Base-by-base conservation (phyloP, 2,888 invertebrate genomes). In the Dicycla oo region DNA sequence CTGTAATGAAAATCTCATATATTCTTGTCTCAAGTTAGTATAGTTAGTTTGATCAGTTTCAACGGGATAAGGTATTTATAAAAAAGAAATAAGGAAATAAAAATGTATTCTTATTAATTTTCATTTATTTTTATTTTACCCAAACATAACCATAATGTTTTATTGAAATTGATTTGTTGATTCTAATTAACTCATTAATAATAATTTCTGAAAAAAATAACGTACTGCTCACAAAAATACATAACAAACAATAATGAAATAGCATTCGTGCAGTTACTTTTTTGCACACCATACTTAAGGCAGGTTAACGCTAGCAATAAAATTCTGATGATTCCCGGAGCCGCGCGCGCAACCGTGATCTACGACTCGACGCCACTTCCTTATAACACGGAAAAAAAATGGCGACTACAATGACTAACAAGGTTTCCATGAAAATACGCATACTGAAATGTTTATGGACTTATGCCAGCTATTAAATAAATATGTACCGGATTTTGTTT, bases 331-430 rank as follows among this genome's bases (percentile, higher is more conserved):
- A 88, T 88, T 82, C 86, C 78, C 77, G 73, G 88, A 85, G 86
- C 75, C 51, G 67, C 71, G 51, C 64, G 66, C 64, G 78, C 80
- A 82, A 81, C 84, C 82, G 81, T 88, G 88, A 88, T 89, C 88
- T 88, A 88, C 87, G 87, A 78, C 84, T 82, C 84, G 67, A 86
- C 71, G 34, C 57, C 76, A 90, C 89, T 93, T 93, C 92, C 92
- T 92, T 89, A 91, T 91, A 89, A 86, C 87, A 83, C 88, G 88
- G 89, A 91, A 93, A 73, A 70, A 63, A 90, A 91, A 87, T 72
- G 81, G 83, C 87, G 83, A 89, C 88, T 87, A 82, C 86, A 83
- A 81, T 90, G 89, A 91, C 88, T 90, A 90, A 91, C 78, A 80
- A 71, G 75, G 83, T 89, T 91, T 92, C 92, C 89, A 88, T 86